A percentile compares a stretch with the other conserved stretches of the same genome.
Evolutionary conservation across 2,113 vertebrate species (phyloP).

Genomic region (Engystomops pustulosus): DNA sequence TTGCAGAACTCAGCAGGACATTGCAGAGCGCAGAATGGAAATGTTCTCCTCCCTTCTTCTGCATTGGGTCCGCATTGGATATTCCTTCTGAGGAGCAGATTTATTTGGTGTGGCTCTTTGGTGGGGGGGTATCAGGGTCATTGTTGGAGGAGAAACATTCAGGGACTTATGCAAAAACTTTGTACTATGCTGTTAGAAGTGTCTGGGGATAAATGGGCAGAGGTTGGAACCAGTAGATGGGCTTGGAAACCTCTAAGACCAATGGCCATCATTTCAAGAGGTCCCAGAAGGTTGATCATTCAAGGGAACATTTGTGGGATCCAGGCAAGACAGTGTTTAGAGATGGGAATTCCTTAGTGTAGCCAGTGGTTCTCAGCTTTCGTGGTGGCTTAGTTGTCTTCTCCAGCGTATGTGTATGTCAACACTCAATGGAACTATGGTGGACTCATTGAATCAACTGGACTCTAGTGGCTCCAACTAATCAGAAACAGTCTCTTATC

Average conservation of each 20-base stretch:
- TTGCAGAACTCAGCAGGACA: slow-evolving; percentile 20
- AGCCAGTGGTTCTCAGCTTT: background rate
- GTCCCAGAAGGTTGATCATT: no score
- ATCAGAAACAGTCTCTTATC: no score
- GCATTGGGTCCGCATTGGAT: background rate
- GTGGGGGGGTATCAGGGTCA: background rate
- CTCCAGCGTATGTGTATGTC: background rate
- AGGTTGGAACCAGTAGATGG: background rate
- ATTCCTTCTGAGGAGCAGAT: background rate
- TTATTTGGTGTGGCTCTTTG: background rate
- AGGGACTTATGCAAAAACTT: background rate
- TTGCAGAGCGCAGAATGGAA: slow-evolving; percentile 1
- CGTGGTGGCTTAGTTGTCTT: background rate
- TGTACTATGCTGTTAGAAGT: background rate
- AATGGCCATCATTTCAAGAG: background rate
- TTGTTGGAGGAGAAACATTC: background rate
- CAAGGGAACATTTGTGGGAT: no score
- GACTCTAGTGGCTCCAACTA: no score
- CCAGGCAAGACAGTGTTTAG: no score
- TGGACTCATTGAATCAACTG: no score
- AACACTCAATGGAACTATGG: no score
- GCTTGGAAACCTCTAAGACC: background rate
- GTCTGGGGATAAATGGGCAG: background rate
- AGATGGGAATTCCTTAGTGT: no score
- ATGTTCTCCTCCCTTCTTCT: background rate